These are phyloP conservation scores for Cryptotermes secundus DNA, from an alignment of 1,140 invertebrate genomes.

Conservation along the genomic window DNA sequence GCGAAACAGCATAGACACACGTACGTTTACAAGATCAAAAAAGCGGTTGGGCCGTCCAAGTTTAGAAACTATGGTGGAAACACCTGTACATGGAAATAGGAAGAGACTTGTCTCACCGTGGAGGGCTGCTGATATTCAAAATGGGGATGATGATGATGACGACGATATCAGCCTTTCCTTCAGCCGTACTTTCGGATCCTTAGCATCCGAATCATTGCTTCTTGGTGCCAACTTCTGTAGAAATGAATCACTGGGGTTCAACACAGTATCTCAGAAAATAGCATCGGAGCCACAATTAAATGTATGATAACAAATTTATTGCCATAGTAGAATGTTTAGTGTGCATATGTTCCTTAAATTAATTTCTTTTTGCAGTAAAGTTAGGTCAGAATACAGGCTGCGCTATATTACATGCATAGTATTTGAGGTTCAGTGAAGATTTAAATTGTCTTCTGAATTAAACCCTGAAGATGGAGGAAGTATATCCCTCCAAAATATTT, in stretches of 20 bases:
- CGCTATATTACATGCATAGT: too few species aligned
- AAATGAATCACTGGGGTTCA: neutral
- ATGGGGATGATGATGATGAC: neutral
- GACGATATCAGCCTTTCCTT: neutral
- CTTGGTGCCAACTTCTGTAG: neutral
- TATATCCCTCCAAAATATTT: too few species aligned
- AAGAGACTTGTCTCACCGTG: neutral
- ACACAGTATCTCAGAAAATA: neutral
- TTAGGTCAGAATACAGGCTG: too few species aligned
- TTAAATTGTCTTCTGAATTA: too few species aligned
- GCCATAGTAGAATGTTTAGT: too few species aligned
- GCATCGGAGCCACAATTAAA: neutral
- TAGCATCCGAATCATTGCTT: neutral
- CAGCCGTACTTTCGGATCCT: neutral
- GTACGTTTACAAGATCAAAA: conserved; percentile 35
- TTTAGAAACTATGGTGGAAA: conserved; percentile 25
- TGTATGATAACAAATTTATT: neutral
- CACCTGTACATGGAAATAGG: neutral
- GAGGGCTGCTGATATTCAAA: neutral
- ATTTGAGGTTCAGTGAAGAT: too few species aligned
- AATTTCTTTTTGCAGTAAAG: too few species aligned
- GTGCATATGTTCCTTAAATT: too few species aligned
- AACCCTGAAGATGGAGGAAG: too few species aligned
- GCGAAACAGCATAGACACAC: conserved; percentile 30
- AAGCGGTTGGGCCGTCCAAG: conserved; percentile 27